These are phyloP conservation scores for Platynereis dumerilii DNA, from an alignment of 2,888 invertebrate genomes.

Conservation along the genomic window DNA sequence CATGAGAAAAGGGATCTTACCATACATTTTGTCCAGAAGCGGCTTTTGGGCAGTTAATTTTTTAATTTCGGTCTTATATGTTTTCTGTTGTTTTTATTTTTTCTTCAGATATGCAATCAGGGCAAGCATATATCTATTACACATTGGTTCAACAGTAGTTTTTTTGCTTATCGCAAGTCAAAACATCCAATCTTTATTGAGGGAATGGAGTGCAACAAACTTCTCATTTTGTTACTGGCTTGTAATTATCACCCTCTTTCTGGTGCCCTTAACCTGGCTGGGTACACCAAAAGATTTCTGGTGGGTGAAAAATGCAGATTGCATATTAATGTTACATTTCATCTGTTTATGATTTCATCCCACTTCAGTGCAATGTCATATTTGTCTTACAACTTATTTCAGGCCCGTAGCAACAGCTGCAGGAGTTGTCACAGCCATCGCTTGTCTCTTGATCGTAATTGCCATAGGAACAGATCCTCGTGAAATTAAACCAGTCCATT, in stretches of 20 bases:
- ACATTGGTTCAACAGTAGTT: conserved; percentile 73
- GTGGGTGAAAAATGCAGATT: conserved; percentile 66
- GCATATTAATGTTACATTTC: no score
- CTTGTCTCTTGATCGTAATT: no score
- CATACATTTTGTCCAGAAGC: no score
- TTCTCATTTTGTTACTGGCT: conserved; percentile 85
- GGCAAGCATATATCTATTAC: conserved; percentile 70
- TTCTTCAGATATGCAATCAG: conserved; percentile 66
- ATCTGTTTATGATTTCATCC: no score
- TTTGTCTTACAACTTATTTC: no score
- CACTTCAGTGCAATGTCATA: no score
- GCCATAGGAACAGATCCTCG: no score
- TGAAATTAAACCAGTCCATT: conserved; percentile 24
- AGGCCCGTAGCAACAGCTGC: conserved; percentile 74
- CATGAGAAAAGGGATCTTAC: no score
- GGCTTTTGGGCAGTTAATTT: no score
- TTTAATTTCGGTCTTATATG: no score
- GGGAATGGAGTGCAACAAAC: conserved; percentile 63
- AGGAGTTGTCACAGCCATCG: conserved; percentile 64
- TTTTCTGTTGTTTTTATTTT: not conserved
- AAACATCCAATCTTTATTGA: conserved; percentile 76
- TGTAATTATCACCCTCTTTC: conserved; percentile 74
- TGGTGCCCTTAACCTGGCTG: conserved; percentile 85
- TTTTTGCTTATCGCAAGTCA: conserved; percentile 73
- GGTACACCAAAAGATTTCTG: conserved; percentile 93